Percentiles rank a stretch among this genome's conserved stretches.
These are phyloP conservation scores for Zaprionus lineosus DNA, from an alignment of 2,888 invertebrate genomes.

Conservation along the genomic window DNA sequence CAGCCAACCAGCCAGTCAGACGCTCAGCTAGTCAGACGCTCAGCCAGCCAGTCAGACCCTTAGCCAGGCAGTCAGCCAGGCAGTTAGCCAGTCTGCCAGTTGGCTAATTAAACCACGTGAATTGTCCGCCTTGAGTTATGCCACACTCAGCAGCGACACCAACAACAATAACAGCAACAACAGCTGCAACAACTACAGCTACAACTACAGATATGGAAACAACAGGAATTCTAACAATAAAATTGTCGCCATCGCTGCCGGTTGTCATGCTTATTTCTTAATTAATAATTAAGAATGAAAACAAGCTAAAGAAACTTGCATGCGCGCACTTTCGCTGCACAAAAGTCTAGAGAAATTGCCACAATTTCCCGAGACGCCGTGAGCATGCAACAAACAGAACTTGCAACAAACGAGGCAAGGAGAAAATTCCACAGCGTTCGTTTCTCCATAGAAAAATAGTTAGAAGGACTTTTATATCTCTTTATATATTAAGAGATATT, in stretches of 20 bases:
- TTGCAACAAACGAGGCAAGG: not conserved
- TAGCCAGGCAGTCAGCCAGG: not conserved
- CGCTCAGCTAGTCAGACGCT: conserved; percentile 61
- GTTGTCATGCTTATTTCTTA: conserved; percentile 71
- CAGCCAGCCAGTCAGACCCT: not conserved
- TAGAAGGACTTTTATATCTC: too few relatives aligned
- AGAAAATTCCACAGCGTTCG: not conserved
- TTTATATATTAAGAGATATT: too few relatives aligned
- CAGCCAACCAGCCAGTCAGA: too few relatives aligned
- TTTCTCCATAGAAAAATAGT: too few relatives aligned
- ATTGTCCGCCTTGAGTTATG: conserved; percentile 63
- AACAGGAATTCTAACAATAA: too few relatives aligned
- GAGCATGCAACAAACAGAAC: conserved; percentile 48
- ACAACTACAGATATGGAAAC: too few relatives aligned
- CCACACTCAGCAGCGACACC: conserved; percentile 49
- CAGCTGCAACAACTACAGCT: too few relatives aligned
- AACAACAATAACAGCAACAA: conserved; percentile 8
- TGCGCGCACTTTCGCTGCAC: conserved; percentile 59
- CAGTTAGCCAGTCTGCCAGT: too few relatives aligned
- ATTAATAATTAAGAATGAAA: conserved; percentile 77
- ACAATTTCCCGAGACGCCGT: conserved; percentile 66
- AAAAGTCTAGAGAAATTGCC: conserved; percentile 64
- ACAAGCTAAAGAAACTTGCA: conserved; percentile 72
- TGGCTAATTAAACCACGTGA: conserved; percentile 66
- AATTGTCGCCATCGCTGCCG: conserved; percentile 32